Evolutionary conservation across 92 coral and sea anemone species (phyloP).

Genomic region (Ricordea florida): DNA sequence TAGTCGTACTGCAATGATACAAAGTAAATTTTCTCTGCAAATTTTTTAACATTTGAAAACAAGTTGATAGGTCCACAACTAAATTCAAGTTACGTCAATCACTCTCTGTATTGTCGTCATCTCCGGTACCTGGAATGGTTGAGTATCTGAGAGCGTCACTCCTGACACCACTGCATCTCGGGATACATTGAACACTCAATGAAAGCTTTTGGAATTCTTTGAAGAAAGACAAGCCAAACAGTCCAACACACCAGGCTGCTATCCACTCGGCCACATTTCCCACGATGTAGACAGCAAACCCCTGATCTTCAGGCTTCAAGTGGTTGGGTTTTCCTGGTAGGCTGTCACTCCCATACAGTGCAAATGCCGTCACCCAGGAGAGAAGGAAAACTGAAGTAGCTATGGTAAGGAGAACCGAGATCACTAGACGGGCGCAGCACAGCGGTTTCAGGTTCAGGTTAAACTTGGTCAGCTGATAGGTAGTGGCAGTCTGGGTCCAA

Average conservation of each 20-base stretch:
- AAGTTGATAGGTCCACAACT: too few relatives aligned
- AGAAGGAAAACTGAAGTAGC: slow-evolving; percentile 51
- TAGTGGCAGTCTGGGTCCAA: slow-evolving; percentile 65
- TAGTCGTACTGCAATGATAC: too few relatives aligned
- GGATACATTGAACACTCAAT: slow-evolving; percentile 71
- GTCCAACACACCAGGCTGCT: slow-evolving; percentile 77
- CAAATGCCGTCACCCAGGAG: slow-evolving; percentile 54
- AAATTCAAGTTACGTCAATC: too few relatives aligned
- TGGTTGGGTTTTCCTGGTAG: slow-evolving; percentile 19
- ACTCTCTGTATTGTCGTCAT: slow-evolving; percentile 17
- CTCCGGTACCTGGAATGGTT: slow-evolving; percentile 8
- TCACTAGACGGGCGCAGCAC: slow-evolving; percentile 39
- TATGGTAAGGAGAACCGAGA: slow-evolving; percentile 36
- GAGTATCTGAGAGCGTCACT: slow-evolving; percentile 29
- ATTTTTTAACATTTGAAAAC: too few relatives aligned
- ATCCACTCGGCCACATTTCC: slow-evolving; percentile 91
- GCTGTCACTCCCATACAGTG: slow-evolving; percentile 41
- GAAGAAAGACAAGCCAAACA: slow-evolving; percentile 70
- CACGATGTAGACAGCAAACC: slow-evolving; percentile 70
- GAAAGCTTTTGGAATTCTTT: slow-evolving; percentile 83
- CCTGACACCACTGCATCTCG: slow-evolving; percentile 1
- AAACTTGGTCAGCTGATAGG: slow-evolving; percentile 62
- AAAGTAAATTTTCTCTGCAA: too few relatives aligned
- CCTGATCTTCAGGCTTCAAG: slow-evolving; percentile 69
- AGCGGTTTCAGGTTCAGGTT: slow-evolving; percentile 30